Conservation (phyloP, 1,140 invertebrate genomes). For the Glossosoma conforme region DNA sequence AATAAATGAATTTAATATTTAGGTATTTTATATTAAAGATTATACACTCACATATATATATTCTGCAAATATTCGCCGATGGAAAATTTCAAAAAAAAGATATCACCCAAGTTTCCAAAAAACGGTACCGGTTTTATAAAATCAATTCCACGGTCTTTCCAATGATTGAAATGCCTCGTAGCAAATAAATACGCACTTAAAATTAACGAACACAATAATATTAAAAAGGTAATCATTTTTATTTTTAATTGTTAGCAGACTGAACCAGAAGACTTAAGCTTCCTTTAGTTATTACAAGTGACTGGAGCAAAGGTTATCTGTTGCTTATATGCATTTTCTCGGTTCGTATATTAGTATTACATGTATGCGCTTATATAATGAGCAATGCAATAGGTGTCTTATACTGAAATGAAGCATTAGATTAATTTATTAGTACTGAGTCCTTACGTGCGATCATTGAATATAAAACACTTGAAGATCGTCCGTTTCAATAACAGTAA, state of each 20-base stretch:
- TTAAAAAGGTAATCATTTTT: constrained; percentile 21
- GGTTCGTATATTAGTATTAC: too few species aligned
- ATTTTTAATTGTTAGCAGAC: background rate
- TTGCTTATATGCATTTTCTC: too few species aligned
- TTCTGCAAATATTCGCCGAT: constrained; percentile 18
- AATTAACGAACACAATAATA: constrained; percentile 12
- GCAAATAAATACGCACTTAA: constrained; percentile 33
- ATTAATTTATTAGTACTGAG: too few species aligned
- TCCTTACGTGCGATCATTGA: too few species aligned
- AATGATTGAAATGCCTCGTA: constrained; percentile 41
- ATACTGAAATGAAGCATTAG: too few species aligned
- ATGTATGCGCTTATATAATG: too few species aligned
- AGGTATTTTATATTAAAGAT: background rate
- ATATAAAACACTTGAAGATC: too few species aligned
- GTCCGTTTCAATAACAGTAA: too few species aligned
- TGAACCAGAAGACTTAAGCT: background rate
- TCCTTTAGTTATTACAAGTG: too few species aligned
- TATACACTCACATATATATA: constrained; percentile 18
- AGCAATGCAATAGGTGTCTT: too few species aligned
- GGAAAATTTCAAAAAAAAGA: constrained; percentile 14
- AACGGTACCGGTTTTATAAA: constrained; percentile 35
- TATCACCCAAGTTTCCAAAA: constrained; percentile 36
- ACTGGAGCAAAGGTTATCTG: too few species aligned
- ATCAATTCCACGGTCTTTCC: constrained; percentile 36
- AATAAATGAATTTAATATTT: too few species aligned